These are phyloP conservation scores for Epinephelus fuscoguttatus DNA, from an alignment of 2,113 vertebrate genomes.

Conservation along the genomic window DNA sequence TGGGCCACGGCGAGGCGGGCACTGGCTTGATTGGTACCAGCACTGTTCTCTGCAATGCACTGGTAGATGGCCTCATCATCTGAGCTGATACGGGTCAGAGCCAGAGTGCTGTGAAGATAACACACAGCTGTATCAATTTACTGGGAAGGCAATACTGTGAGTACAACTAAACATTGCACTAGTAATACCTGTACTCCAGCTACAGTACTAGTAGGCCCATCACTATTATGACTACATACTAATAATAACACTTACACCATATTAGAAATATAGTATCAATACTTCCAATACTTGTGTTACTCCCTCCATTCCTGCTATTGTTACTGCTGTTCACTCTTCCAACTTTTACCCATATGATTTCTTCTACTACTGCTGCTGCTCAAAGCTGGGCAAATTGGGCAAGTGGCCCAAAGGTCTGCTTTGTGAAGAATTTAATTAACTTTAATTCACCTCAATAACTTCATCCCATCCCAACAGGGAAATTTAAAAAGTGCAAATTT, in stretches of 20 bases:
- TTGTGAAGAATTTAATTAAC: background rate
- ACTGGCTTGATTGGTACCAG: conserved; percentile 87
- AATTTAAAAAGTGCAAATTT: background rate
- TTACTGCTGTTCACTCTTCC: too few species aligned
- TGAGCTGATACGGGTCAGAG: conserved; percentile 76
- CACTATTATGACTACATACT: too few species aligned
- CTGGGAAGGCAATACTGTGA: background rate
- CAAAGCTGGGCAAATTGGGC: background rate
- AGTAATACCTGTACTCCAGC: background rate
- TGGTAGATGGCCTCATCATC: conserved; percentile 87
- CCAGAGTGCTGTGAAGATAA: conserved; percentile 80
- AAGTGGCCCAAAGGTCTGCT: background rate
- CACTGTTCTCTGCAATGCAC: conserved; percentile 85
- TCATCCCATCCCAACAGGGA: background rate
- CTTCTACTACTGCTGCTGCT: background rate
- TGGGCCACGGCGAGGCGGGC: conserved; percentile 80
- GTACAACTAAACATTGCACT: background rate
- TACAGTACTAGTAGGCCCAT: too few species aligned
- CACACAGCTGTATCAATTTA: background rate
- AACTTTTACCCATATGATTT: too few species aligned
- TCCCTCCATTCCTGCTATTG: too few species aligned
- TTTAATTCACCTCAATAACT: background rate
- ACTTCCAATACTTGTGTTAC: too few species aligned
- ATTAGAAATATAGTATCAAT: too few species aligned
- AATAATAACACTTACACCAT: too few species aligned